These are phyloP conservation scores for Chromis chromis DNA, from an alignment of 2,797 vertebrate genomes.

Conservation along the genomic window DNA sequence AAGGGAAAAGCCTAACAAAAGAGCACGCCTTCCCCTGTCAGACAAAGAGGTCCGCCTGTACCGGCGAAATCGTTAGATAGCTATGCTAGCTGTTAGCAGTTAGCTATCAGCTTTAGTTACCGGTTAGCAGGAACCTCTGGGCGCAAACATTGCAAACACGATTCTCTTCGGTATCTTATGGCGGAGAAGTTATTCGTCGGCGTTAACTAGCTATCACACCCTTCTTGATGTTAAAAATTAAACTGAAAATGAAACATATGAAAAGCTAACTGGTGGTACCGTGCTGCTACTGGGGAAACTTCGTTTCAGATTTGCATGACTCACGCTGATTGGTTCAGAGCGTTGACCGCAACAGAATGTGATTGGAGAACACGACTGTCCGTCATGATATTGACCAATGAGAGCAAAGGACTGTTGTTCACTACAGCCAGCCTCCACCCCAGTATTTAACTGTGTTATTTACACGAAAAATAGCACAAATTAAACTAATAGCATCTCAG, in stretches of 20 bases:
- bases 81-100: conserved; percentile 70
- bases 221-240: neutral
- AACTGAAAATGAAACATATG: conserved; percentile 55
- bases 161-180: conserved; percentile 12
- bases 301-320: conserved; percentile 73
- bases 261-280: conserved; percentile 51
- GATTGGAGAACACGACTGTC: conserved; percentile 68
- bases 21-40: conserved; percentile 88
- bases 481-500: neutral
- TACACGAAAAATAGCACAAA: neutral
- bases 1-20: conserved; percentile 85
- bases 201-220: neutral
- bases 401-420: neutral
- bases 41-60: conserved; percentile 86
- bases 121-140: conserved; percentile 58
- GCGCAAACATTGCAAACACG: conserved; percentile 59
- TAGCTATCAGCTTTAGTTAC: conserved; percentile 70
- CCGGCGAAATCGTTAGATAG: conserved; percentile 75
- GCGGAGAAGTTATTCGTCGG: neutral
- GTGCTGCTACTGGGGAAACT: conserved; percentile 67
- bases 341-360: conserved; percentile 44
- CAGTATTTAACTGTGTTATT: neutral
- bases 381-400: conserved; percentile 70
- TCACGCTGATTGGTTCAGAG: conserved; percentile 46
- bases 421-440: neutral